Conservation (phyloP, 2,113 vertebrate genomes). For the Ornithorhynchus anatinus region DNA sequence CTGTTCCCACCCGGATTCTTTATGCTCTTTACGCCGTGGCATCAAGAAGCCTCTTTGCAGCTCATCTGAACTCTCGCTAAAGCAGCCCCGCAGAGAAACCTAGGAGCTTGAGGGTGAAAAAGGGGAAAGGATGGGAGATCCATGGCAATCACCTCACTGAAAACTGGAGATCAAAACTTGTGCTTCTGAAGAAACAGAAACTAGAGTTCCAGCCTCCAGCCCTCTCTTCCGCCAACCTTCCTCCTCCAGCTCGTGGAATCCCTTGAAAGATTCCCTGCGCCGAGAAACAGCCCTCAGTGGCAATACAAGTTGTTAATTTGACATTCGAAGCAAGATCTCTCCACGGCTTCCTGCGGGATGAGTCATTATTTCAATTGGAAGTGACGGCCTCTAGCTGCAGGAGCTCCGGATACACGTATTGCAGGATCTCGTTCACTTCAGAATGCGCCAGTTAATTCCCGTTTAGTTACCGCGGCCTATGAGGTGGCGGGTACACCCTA, state of each 20-base stretch:
- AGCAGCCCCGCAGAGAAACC: not conserved
- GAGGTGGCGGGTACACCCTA: too few relatives aligned
- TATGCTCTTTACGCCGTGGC: constrained; percentile 48
- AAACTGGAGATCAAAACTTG: not conserved
- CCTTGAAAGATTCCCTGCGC: constrained; percentile 4
- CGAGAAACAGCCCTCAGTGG: not conserved
- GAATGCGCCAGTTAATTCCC: too few relatives aligned
- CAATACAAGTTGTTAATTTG: constrained; percentile 5
- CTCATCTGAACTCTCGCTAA: constrained; percentile 38
- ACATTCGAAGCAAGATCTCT: constrained; percentile 42
- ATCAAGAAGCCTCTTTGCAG: constrained; percentile 35
- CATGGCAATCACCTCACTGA: not conserved
- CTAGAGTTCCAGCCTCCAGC: not conserved
- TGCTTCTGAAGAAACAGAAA: constrained; percentile 12
- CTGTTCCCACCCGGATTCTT: constrained; percentile 37
- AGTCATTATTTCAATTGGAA: constrained; percentile 59
- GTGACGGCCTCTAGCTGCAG: constrained; percentile 26
- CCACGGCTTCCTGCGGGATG: constrained; percentile 31
- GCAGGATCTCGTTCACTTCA: constrained; percentile 7
- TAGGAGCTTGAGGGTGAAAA: constrained; percentile 18
- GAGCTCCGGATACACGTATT: not conserved
- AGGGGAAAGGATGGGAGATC: constrained; percentile 1
- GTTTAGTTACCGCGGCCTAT: too few relatives aligned
- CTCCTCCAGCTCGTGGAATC: not conserved
- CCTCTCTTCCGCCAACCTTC: not conserved